These are phyloP conservation scores for Sarcophaga bullata DNA, from an alignment of 1,140 invertebrate genomes.

Conservation along the genomic window DNA sequence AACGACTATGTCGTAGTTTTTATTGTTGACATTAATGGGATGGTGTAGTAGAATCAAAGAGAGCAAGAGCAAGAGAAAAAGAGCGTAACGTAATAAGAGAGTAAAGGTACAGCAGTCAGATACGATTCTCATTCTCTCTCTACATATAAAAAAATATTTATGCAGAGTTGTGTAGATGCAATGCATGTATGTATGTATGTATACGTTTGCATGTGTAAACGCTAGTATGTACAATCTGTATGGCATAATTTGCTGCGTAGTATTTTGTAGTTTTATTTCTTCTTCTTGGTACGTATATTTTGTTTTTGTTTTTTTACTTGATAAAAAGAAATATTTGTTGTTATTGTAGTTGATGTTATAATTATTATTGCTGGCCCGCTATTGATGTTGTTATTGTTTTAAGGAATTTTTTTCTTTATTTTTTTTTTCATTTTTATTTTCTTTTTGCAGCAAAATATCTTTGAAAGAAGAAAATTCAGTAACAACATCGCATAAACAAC, in stretches of 20 bases:
- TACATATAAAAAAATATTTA: no score
- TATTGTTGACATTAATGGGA: not conserved
- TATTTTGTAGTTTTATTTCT: slow-evolving; percentile 17
- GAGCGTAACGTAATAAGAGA: not conserved
- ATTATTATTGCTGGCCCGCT: not conserved
- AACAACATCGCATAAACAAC: not conserved
- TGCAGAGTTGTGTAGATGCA: no score
- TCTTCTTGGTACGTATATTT: not conserved
- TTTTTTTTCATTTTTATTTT: no score
- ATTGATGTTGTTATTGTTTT: not conserved
- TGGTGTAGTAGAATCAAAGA: not conserved
- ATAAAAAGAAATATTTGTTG: not conserved
- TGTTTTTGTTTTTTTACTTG: slow-evolving; percentile 1
- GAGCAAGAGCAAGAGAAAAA: not conserved
- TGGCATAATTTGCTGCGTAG: slow-evolving; percentile 23
- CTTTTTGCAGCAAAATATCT: not conserved
- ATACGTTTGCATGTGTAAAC: no score
- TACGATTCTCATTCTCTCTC: no score
- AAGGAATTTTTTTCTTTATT: not conserved
- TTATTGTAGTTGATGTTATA: not conserved
- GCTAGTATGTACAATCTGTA: not conserved
- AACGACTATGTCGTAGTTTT: not conserved
- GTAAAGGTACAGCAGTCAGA: no score
- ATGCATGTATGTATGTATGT: no score
- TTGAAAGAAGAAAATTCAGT: not conserved